Percentiles rank a stretch among this genome's conserved stretches.
Evolutionary conservation across 1,140 invertebrate genomes (phyloP).

Genomic region (Panulirus ornatus): DNA sequence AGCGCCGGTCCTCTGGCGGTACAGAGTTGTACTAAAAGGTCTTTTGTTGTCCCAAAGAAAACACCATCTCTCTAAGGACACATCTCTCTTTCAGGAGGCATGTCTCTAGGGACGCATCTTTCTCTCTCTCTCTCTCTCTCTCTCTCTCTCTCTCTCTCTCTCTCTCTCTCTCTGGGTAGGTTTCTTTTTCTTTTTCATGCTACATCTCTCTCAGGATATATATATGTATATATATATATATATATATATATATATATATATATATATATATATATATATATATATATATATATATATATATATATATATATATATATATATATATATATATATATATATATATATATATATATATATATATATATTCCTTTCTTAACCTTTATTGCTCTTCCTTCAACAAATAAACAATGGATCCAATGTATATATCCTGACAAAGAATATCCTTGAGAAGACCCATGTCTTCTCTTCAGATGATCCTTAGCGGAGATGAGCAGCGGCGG

Average conservation of each 20-base stretch:
- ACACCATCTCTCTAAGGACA: background rate
- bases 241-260: constrained; percentile 14
- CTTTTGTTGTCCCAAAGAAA: background rate
- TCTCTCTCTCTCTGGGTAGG: background rate
- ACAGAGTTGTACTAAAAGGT: too few relatives aligned
- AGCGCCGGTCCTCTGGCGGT: too few relatives aligned
- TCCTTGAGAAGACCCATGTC: too few relatives aligned
- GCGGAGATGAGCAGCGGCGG: too few relatives aligned
- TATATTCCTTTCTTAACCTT: too few relatives aligned
- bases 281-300: constrained; percentile 14
- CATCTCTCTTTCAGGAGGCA: background rate
- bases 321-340: too few relatives aligned
- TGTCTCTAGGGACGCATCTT: background rate
- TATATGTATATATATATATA: constrained; percentile 4
- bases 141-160: background rate
- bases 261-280: constrained; percentile 14
- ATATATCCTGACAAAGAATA: too few relatives aligned
- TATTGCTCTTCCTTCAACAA: too few relatives aligned
- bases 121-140: background rate
- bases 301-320: too few relatives aligned
- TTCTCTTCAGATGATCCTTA: too few relatives aligned
- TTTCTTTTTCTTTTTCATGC: background rate
- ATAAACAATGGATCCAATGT: too few relatives aligned
- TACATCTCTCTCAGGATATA: background rate
- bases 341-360: too few relatives aligned